Percentiles rank a stretch among this genome's conserved stretches.
phyloP scores from a whole-genome alignment of 2,797 vertebrate genomes.

The Sebastes jordani region DNA sequence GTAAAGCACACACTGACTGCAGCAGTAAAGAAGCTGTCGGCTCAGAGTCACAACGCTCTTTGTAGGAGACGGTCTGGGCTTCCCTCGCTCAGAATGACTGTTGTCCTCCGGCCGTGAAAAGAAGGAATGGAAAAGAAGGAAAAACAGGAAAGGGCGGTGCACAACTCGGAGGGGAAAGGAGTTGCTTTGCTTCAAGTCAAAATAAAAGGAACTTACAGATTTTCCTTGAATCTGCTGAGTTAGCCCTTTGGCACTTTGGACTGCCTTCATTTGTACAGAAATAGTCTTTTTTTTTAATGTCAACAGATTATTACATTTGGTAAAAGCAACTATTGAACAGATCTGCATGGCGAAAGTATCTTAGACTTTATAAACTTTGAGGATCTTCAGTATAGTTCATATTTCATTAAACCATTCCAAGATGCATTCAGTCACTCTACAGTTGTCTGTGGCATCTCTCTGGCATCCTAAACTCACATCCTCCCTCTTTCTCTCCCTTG shows the following conservation, averaged over 20 bases:
- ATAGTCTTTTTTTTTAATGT: not conserved
- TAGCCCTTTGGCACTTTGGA: not conserved
- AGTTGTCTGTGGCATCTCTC: conserved; percentile 25
- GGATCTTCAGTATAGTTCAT: not conserved
- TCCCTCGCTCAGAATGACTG: conserved; percentile 37
- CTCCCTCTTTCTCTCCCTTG: conserved; percentile 10
- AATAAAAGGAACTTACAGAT: conserved; percentile 31
- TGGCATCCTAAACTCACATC: conserved; percentile 40
- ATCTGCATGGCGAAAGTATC: not conserved
- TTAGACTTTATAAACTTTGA: not conserved
- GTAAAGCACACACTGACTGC: conserved; percentile 1
- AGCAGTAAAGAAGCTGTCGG: conserved; percentile 23
- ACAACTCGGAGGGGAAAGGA: conserved; percentile 37
- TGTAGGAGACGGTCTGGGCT: conserved; percentile 28
- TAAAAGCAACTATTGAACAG: not conserved
- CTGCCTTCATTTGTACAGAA: not conserved
- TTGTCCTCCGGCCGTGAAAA: conserved; percentile 47
- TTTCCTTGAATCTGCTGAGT: conserved; percentile 11
- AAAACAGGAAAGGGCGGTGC: conserved; percentile 79
- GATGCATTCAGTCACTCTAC: conserved; percentile 5
- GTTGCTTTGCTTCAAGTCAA: conserved; percentile 24
- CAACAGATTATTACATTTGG: not conserved
- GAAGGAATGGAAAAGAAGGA: conserved; percentile 66
- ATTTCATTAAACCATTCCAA: conserved; percentile 13
- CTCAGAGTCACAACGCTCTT: conserved; percentile 42